A percentile compares a stretch with the other conserved stretches of the same genome.
Conservation (phyloP, 1,140 invertebrate genomes). For the Araneus ventricosus region DNA sequence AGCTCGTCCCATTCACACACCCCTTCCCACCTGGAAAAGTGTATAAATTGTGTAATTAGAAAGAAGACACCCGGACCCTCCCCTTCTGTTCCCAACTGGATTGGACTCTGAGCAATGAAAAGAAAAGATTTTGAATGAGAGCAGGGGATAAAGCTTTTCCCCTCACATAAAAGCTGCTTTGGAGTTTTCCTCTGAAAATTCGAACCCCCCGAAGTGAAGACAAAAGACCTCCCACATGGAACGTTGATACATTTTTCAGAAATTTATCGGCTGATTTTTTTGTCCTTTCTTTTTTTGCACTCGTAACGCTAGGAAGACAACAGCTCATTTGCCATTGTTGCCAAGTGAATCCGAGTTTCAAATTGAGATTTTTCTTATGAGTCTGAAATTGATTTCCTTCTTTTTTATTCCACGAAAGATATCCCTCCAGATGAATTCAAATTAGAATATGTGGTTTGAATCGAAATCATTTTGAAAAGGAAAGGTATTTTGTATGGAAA, state of each 20-base stretch:
- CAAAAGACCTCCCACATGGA: not conserved
- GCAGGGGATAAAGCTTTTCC: not conserved
- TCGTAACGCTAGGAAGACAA: not conserved
- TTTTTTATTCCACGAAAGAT: not conserved
- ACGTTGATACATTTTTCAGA: slow-evolving; percentile 8
- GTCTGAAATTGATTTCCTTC: not conserved
- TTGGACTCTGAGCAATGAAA: slow-evolving; percentile 28
- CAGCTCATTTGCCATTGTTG: not conserved
- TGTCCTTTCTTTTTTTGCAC: not conserved
- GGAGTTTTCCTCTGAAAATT: slow-evolving; percentile 38
- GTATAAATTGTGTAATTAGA: slow-evolving; percentile 68
- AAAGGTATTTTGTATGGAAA: slow-evolving; percentile 16
- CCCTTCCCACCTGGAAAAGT: slow-evolving; percentile 51
- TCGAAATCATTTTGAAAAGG: not conserved
- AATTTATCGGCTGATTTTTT: not conserved
- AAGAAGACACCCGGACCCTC: slow-evolving; percentile 24
- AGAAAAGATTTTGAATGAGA: slow-evolving; percentile 58
- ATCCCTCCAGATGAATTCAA: not conserved
- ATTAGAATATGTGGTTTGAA: not conserved
- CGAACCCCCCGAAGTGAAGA: not conserved
- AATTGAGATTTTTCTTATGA: not conserved
- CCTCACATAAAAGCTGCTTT: not conserved
- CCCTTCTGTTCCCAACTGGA: slow-evolving; percentile 12
- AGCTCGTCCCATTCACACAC: slow-evolving; percentile 11
- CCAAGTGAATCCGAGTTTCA: not conserved